These are phyloP conservation scores for Ictidomys tridecemlineatus DNA, from an alignment of 2,113 vertebrate genomes.

Conservation along the genomic window DNA sequence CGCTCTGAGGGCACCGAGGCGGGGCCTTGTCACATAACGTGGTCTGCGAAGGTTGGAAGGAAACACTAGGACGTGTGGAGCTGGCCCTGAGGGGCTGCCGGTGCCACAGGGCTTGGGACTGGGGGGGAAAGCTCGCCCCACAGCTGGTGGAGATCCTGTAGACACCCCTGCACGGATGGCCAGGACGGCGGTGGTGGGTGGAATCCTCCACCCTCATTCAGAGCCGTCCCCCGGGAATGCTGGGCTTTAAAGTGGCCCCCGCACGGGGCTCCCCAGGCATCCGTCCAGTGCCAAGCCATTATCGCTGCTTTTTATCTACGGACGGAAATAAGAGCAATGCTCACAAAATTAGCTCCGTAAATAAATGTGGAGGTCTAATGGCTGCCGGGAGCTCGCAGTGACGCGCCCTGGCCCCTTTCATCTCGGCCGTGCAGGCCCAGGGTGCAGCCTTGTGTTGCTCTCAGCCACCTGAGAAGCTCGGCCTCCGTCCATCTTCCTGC, in stretches of 20 bases:
- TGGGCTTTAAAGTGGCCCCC: background rate
- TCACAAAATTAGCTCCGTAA: slow-evolving; percentile 68
- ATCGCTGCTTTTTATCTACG: slow-evolving; percentile 82
- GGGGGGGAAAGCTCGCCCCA: background rate
- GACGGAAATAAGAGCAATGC: slow-evolving; percentile 61
- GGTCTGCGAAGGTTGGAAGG: too few species aligned
- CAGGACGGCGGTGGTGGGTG: too few species aligned
- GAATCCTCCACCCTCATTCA: background rate
- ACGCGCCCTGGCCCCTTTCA: too few species aligned
- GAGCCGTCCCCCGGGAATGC: background rate
- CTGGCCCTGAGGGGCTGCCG: too few species aligned
- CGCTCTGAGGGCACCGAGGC: too few species aligned
- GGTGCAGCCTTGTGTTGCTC: background rate
- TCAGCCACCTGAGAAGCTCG: background rate
- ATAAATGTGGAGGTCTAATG: slow-evolving; percentile 63
- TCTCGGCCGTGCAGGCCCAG: background rate
- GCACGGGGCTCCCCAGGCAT: background rate
- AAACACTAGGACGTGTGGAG: too few species aligned
- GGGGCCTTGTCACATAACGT: too few species aligned
- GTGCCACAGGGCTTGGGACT: fast-evolving
- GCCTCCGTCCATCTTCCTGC: background rate
- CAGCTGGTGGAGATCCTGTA: background rate
- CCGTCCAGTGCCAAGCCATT: background rate
- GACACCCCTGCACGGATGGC: background rate
- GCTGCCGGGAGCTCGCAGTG: slow-evolving; percentile 18